Evolutionary conservation across 2,113 vertebrate genomes (phyloP).

Genomic region (Plecotus auritus): DNA sequence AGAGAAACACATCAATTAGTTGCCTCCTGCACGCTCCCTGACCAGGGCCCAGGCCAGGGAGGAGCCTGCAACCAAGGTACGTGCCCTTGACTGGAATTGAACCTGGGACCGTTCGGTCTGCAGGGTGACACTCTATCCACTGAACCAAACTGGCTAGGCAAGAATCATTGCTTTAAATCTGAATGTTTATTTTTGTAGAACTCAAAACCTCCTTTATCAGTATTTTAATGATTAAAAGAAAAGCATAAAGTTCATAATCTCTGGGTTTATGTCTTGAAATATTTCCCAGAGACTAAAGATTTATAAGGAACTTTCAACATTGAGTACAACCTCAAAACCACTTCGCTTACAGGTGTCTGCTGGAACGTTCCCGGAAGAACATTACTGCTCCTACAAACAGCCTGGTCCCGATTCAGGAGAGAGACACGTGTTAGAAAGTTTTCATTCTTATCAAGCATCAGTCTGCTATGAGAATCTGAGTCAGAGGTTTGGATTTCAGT

Average conservation of each 20-base stretch:
- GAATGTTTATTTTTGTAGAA: neutral
- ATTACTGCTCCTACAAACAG: neutral
- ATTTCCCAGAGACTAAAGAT: neutral
- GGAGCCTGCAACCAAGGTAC: too few relatives aligned
- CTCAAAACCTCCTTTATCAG: neutral
- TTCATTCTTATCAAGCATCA: neutral
- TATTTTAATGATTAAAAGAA: constrained; percentile 2
- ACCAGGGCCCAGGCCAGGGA: too few relatives aligned
- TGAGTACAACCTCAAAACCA: neutral
- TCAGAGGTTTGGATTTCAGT: neutral
- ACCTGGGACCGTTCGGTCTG: too few relatives aligned
- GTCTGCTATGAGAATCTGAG: neutral
- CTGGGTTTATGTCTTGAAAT: neutral
- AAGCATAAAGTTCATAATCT: neutral
- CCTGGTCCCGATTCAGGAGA: neutral
- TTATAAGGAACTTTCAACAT: neutral
- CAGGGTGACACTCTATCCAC: too few relatives aligned
- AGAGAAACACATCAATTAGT: too few relatives aligned
- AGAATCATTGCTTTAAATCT: neutral
- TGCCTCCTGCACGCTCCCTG: too few relatives aligned
- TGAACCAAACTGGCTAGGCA: too few relatives aligned
- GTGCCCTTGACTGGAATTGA: too few relatives aligned
- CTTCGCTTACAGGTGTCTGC: neutral
- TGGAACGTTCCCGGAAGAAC: neutral
- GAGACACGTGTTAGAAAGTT: neutral